These are phyloP conservation scores for Tetragnatha montana DNA, from an alignment of 2,888 invertebrate species.

Conservation along the genomic window DNA sequence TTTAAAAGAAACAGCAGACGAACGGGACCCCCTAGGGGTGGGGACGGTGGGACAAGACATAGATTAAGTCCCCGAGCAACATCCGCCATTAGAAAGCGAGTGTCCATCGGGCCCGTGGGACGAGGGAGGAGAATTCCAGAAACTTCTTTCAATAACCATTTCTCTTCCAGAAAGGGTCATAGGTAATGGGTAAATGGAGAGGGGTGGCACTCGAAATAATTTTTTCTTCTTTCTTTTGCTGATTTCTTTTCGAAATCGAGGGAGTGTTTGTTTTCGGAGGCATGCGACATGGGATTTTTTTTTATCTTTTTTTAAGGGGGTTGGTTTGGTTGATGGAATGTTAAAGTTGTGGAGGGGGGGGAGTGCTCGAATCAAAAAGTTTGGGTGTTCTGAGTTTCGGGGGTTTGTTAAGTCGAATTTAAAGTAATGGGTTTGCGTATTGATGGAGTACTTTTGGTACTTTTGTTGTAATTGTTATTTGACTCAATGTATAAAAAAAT, in stretches of 20 bases:
- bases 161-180: slow-evolving; percentile 57
- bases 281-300: neutral
- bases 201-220: slow-evolving; percentile 38
- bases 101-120: slow-evolving; percentile 65
- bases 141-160: slow-evolving; percentile 69
- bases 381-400: too few species aligned
- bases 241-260: neutral
- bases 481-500: too few species aligned
- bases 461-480: too few species aligned
- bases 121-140: slow-evolving; percentile 17
- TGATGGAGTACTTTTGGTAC: too few species aligned
- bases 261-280: neutral
- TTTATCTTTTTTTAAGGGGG: neutral
- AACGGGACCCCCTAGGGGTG: neutral
- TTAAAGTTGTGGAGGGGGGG: neutral
- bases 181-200: slow-evolving; percentile 56
- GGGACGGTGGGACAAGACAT: slow-evolving; percentile 39
- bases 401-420: too few species aligned
- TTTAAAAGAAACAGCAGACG: slow-evolving; percentile 60
- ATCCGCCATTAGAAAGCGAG: slow-evolving; percentile 45
- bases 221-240: slow-evolving; percentile 11
- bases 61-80: slow-evolving; percentile 61
- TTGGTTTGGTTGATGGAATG: neutral
- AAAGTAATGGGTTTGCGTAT: too few species aligned
- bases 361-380: too few species aligned